Evolutionary conservation across 2,113 vertebrate genomes (phyloP).

Genomic region (Terrapene triunguis): DNA sequence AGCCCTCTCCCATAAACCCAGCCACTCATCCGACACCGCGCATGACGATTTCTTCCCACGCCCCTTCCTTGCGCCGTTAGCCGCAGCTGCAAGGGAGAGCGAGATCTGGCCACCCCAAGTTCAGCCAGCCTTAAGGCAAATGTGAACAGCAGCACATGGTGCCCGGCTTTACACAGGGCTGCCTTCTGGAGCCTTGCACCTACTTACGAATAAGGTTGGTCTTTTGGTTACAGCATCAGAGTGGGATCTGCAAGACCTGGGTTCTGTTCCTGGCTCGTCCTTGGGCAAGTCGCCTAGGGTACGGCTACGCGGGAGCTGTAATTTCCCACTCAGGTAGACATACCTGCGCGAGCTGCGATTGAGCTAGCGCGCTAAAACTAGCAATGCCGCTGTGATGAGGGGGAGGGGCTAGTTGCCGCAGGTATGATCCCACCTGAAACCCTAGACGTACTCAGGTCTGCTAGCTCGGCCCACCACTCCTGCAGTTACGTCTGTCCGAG

Average conservation of each 20-base stretch:
- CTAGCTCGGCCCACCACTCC: neutral
- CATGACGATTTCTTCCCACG: neutral
- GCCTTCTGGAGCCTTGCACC: neutral
- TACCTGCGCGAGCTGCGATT: neutral
- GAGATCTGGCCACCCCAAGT: neutral
- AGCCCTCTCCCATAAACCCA: neutral
- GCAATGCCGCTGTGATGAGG: neutral
- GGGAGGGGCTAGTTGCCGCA: no score
- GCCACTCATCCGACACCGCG: neutral
- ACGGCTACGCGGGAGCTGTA: neutral
- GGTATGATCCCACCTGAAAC: neutral
- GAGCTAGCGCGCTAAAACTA: neutral
- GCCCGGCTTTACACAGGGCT: neutral
- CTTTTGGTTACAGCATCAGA: neutral
- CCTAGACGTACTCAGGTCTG: neutral
- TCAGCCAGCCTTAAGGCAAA: neutral
- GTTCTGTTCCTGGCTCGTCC: neutral
- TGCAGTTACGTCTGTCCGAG: neutral
- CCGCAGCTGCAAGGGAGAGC: neutral
- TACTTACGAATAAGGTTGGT: neutral
- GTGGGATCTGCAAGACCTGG: neutral
- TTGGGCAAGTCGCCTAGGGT: neutral
- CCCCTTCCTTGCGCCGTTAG: neutral
- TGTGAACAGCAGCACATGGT: neutral
- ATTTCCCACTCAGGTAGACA: neutral